phyloP scores from a whole-genome alignment of 2,113 vertebrate genomes.

The Cololabis saira region DNA sequence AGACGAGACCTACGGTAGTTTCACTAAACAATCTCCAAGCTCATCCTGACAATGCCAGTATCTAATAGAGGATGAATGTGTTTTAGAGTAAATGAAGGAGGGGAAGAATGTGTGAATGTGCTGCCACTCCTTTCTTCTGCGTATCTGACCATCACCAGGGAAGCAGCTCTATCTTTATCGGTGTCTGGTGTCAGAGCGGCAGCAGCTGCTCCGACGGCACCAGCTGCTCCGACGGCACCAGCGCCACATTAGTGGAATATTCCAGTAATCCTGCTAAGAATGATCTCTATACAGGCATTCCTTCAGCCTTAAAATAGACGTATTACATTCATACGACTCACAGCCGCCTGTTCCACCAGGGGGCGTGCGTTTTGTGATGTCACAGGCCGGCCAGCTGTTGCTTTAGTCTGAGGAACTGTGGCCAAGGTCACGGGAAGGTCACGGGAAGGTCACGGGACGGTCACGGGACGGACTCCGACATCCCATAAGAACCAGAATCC shows the following conservation, averaged over 20 bases:
- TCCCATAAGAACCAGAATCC: not conserved
- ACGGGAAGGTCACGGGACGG: constrained; percentile 53
- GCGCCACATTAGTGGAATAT: constrained; percentile 81
- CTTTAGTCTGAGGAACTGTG: constrained; percentile 38
- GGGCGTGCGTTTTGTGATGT: constrained; percentile 64
- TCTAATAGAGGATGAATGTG: constrained; percentile 48
- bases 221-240: constrained; percentile 73
- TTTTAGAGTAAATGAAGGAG: constrained; percentile 60
- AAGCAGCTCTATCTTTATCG: constrained; percentile 81
- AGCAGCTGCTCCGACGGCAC: constrained; percentile 81
- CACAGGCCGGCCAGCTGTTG: constrained; percentile 70
- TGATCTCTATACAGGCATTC: constrained; percentile 82
- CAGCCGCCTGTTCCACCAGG: constrained; percentile 72
- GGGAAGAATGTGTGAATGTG: constrained; percentile 61
- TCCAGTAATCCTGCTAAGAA: constrained; percentile 83
- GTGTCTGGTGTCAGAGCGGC: constrained; percentile 81
- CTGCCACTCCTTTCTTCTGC: constrained; percentile 65
- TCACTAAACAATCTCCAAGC: constrained; percentile 42
- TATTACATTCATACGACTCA: constrained; percentile 64
- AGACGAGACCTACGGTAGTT: constrained; percentile 25
- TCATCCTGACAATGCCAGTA: constrained; percentile 61
- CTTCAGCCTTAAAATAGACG: constrained; percentile 80
- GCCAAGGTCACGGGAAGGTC: constrained; percentile 46
- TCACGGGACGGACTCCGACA: constrained; percentile 2
- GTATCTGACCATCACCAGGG: constrained; percentile 73